Evolutionary conservation across 2,888 invertebrate genomes (phyloP).

Genomic region (Piscicola geometra): DNA sequence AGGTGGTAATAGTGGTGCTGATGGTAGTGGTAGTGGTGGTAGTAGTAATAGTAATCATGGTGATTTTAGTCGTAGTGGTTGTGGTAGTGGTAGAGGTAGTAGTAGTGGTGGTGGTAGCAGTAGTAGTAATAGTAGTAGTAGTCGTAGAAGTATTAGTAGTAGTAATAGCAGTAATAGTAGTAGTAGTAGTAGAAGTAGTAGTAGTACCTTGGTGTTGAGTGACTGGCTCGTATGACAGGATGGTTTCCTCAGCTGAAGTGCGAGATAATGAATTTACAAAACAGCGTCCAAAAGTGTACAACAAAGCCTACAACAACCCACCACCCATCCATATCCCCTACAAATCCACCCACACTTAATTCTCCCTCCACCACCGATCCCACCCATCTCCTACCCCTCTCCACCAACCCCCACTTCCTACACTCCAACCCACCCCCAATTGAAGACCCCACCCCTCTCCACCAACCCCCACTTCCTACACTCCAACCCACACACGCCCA

Average conservation of each 20-base stretch:
- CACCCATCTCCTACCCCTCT: too few relatives aligned
- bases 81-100: background rate
- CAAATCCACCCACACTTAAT: too few relatives aligned
- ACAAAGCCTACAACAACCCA: too few relatives aligned
- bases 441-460: too few relatives aligned
- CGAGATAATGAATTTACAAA: too few relatives aligned
- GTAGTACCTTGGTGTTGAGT: conserved; percentile 69
- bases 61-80: background rate
- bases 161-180: background rate
- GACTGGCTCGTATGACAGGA: conserved; percentile 84
- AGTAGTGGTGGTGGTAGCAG: conserved; percentile 47
- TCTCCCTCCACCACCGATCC: too few relatives aligned
- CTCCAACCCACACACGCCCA: conserved; percentile 96
- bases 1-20: conserved; percentile 61
- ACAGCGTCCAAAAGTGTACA: too few relatives aligned
- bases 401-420: too few relatives aligned
- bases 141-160: conserved; percentile 66
- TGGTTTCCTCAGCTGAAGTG: conserved; percentile 58
- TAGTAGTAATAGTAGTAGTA: conserved; percentile 65
- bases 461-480: conserved; percentile 96
- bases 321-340: too few relatives aligned
- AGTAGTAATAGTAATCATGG: background rate
- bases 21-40: conserved; percentile 65
- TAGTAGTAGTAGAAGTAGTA: background rate
- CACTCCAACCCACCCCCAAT: too few relatives aligned